Evolutionary conservation across 2,888 invertebrate species (phyloP).

Genomic region (Branchipolynoe longqiensis): DNA sequence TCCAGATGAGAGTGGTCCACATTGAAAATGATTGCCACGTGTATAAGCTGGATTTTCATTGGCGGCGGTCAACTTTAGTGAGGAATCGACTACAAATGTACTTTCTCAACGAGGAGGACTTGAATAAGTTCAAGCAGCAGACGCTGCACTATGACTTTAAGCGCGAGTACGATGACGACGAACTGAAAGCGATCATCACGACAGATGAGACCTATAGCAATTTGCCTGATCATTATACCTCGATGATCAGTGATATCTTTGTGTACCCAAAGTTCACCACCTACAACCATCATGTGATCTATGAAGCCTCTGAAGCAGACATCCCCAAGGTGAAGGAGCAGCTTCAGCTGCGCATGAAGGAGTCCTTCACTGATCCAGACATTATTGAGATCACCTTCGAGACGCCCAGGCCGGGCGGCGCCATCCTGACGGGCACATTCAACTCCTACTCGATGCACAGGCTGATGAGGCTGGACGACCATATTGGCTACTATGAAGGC

Average conservation of each 20-base stretch:
- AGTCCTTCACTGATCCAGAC: conserved; percentile 11
- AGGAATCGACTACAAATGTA: conserved; percentile 11
- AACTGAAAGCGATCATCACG: conserved; percentile 23
- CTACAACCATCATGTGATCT: conserved; percentile 39
- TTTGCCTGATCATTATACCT: neutral
- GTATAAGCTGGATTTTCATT: neutral
- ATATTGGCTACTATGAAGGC: conserved; percentile 18
- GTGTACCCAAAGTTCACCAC: conserved; percentile 49
- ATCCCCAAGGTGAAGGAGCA: neutral
- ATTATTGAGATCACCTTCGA: neutral
- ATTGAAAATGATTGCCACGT: neutral
- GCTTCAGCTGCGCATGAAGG: neutral
- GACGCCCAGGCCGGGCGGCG: neutral
- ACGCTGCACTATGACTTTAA: neutral
- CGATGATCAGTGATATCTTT: neutral
- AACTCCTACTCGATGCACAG: neutral
- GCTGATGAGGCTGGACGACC: conserved; percentile 7
- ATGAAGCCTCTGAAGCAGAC: conserved; percentile 3
- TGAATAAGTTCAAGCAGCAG: conserved; percentile 9
- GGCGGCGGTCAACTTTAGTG: neutral
- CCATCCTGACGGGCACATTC: conserved; percentile 18
- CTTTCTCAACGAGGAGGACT: conserved; percentile 24
- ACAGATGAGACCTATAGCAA: conserved; percentile 10
- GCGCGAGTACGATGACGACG: conserved; percentile 22
- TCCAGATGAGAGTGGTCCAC: conserved; percentile 24